A percentile compares a stretch with the other conserved stretches of the same genome.
Evolutionary conservation across 2,888 invertebrate species (phyloP).

Genomic region (Rotaria sp.): DNA sequence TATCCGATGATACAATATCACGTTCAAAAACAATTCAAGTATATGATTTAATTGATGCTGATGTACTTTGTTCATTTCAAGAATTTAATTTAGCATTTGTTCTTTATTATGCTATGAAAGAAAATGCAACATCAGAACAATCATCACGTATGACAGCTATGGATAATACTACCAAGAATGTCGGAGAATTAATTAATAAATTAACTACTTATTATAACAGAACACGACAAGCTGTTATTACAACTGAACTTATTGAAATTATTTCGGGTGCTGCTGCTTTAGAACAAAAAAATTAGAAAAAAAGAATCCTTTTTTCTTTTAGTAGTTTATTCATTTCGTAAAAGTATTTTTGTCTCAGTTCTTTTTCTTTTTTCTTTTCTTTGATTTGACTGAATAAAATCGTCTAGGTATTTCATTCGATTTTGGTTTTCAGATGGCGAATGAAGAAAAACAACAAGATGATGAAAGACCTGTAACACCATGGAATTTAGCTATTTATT

Average conservation of each 20-base stretch:
- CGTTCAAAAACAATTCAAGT: conserved; percentile 73
- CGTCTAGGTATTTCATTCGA: neutral
- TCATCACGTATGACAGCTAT: conserved; percentile 98
- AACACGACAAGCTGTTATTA: conserved; percentile 95
- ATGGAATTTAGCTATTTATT: conserved; percentile 31
- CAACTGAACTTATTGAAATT: conserved; percentile 92
- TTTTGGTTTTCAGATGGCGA: neutral
- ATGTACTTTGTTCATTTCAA: conserved; percentile 73
- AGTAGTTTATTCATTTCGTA: neutral
- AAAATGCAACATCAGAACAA: conserved; percentile 93
- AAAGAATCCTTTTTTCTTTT: neutral
- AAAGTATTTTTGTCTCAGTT: neutral
- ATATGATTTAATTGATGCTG: conserved; percentile 81
- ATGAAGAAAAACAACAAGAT: neutral
- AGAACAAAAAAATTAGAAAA: conserved; percentile 50
- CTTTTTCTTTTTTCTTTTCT: neutral
- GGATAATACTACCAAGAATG: conserved; percentile 99
- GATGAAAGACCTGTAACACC: neutral
- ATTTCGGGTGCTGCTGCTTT: conserved; percentile 93
- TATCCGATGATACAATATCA: conserved; percentile 68
- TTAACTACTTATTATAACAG: conserved; percentile 91
- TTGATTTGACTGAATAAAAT: neutral
- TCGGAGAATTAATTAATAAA: conserved; percentile 96
- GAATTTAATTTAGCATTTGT: conserved; percentile 89
- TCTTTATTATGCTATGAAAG: conserved; percentile 89